Evolutionary conservation across 2,113 vertebrate genomes (phyloP).

Genomic region (Pseudorasbora parva): DNA sequence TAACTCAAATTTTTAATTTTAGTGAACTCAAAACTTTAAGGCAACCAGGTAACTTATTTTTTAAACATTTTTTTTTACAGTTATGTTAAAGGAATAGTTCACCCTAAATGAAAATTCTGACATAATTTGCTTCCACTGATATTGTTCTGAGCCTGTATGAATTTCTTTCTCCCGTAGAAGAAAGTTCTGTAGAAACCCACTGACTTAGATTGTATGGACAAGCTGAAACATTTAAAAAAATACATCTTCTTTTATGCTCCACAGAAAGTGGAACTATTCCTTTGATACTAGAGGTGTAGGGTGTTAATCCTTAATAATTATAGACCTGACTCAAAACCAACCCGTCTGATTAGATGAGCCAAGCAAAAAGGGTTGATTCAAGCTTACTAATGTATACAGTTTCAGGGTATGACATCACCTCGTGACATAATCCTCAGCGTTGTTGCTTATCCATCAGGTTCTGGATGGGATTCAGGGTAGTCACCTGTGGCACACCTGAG

Average conservation of each 20-base stretch:
- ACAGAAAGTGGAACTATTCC: too few relatives aligned
- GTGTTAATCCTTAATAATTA: neutral
- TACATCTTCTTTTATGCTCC: too few relatives aligned
- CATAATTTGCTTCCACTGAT: neutral
- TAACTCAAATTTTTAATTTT: too few relatives aligned
- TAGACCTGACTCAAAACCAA: neutral
- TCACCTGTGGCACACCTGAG: conserved; percentile 71
- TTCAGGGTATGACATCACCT: conserved; percentile 15
- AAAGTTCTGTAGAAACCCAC: neutral
- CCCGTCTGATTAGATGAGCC: conserved; percentile 9
- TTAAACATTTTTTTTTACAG: too few relatives aligned
- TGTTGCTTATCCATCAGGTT: conserved; percentile 45
- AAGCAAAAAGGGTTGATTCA: neutral
- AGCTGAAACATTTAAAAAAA: neutral
- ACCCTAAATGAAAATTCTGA: neutral
- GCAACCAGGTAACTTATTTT: too few relatives aligned
- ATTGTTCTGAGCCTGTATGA: neutral
- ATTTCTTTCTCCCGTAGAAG: neutral
- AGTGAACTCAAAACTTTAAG: too few relatives aligned
- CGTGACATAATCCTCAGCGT: conserved; percentile 40
- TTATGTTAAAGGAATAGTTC: neutral
- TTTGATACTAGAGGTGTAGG: neutral
- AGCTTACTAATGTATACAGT: neutral
- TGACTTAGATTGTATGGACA: neutral
- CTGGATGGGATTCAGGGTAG: conserved; percentile 37